phyloP scores from a whole-genome alignment of 2,888 invertebrate species.

The Merodon equestris region DNA sequence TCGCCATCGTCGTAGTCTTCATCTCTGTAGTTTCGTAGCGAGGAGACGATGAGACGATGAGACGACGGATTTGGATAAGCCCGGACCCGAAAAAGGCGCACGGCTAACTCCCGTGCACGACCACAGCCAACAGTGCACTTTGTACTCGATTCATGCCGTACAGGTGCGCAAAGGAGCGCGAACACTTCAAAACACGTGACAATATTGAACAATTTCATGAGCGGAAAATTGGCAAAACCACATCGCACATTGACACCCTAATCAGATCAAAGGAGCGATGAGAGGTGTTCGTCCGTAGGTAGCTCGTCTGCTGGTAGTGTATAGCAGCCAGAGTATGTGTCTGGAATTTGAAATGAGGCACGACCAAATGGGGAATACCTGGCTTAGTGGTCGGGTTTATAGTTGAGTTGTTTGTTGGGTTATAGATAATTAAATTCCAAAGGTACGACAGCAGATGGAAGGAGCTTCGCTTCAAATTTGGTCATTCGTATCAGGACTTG shows the following conservation, averaged over 20 bases:
- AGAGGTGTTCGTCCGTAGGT: slow-evolving; percentile 10
- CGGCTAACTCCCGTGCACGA: background rate
- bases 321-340: slow-evolving; percentile 14
- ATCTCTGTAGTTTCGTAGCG: slow-evolving; percentile 7
- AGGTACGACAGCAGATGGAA: slow-evolving; percentile 1
- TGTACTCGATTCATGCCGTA: background rate
- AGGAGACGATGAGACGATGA: slow-evolving; percentile 8
- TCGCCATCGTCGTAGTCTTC: slow-evolving; percentile 21
- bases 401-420: slow-evolving; percentile 24
- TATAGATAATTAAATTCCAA: slow-evolving; percentile 27
- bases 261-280: slow-evolving; percentile 34
- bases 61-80: slow-evolving; percentile 63
- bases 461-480: background rate
- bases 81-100: slow-evolving; percentile 53
- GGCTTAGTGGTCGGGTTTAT: background rate
- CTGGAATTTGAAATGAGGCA: slow-evolving; percentile 29
- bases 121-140: background rate
- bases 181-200: slow-evolving; percentile 57
- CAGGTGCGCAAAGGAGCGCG: slow-evolving; percentile 46
- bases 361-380: background rate
- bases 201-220: slow-evolving; percentile 65
- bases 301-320: background rate
- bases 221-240: slow-evolving; percentile 53
- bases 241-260: slow-evolving; percentile 51
- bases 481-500: too few relatives aligned